Evolutionary conservation across 2,797 vertebrate species (phyloP).

Genomic region (Pseudochirops cupreus): DNA sequence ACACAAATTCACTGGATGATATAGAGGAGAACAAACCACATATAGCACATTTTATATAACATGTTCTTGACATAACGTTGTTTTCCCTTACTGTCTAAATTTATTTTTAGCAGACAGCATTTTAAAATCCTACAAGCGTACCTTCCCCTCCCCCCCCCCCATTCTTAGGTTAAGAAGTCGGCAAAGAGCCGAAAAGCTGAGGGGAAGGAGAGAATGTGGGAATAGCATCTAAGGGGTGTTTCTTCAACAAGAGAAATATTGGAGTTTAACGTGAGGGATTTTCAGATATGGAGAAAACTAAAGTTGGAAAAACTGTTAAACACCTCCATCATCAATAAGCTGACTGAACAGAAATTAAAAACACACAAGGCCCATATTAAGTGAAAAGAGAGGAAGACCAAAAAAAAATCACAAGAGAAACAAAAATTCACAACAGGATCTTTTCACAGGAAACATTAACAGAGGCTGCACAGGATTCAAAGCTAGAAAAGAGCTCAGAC

Average conservation of each 20-base stretch:
- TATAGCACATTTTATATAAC: constrained; percentile 80
- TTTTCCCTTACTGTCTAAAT: constrained; percentile 72
- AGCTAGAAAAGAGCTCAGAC: neutral
- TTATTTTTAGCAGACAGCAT: constrained; percentile 63
- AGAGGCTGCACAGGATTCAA: neutral
- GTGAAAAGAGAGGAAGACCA: constrained; percentile 8
- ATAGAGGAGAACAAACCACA: constrained; percentile 81
- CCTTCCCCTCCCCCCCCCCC: neutral
- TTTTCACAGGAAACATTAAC: neutral
- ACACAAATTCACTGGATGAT: constrained; percentile 61
- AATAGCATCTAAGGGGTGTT: constrained; percentile 37
- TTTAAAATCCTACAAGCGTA: constrained; percentile 41
- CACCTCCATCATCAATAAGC: neutral
- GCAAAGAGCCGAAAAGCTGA: neutral
- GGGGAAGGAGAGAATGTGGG: constrained; percentile 1
- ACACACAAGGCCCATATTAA: neutral
- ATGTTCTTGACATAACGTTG: constrained; percentile 77
- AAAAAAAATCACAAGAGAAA: neutral
- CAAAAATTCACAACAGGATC: neutral
- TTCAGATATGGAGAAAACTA: neutral
- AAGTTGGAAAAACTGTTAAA: neutral
- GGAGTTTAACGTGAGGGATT: neutral
- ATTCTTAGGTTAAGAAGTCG: constrained; percentile 39
- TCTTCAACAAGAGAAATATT: neutral
- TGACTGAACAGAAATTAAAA: neutral